These are phyloP conservation scores for Actinia equina DNA, from an alignment of 64 coral and sea anemone species.

Conservation along the genomic window DNA sequence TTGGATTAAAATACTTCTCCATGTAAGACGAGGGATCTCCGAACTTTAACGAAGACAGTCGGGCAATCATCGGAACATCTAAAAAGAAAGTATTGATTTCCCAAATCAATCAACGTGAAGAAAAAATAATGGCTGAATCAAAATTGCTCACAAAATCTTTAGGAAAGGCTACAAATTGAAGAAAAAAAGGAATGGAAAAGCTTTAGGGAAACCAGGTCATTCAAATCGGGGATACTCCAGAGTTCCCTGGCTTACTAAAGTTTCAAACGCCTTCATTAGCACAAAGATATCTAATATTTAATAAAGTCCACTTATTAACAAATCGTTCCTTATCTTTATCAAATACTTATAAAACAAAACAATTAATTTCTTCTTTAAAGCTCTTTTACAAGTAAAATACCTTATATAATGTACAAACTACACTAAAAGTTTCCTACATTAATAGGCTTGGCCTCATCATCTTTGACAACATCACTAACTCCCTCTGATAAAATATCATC, in stretches of 20 bases:
- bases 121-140: too few species aligned
- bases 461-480: neutral
- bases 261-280: too few species aligned
- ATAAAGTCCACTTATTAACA: neutral
- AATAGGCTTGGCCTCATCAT: constrained; percentile 3
- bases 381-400: neutral
- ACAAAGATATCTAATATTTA: neutral
- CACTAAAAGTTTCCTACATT: neutral
- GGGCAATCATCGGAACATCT: neutral
- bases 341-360: neutral
- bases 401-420: neutral
- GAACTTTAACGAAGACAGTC: neutral
- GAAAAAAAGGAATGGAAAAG: too few species aligned
- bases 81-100: neutral
- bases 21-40: neutral
- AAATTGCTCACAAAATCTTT: too few species aligned
- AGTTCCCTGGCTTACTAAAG: too few species aligned
- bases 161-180: too few species aligned
- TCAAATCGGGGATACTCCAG: too few species aligned
- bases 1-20: neutral
- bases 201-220: too few species aligned
- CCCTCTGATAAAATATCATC: neutral
- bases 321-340: neutral
- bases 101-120: too few species aligned
- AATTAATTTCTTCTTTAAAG: neutral